Evolutionary conservation across 2,113 vertebrate species (phyloP), one percentile per base, ranked within the genome.

Genomic region (Lepisosteus oculatus): DNA sequence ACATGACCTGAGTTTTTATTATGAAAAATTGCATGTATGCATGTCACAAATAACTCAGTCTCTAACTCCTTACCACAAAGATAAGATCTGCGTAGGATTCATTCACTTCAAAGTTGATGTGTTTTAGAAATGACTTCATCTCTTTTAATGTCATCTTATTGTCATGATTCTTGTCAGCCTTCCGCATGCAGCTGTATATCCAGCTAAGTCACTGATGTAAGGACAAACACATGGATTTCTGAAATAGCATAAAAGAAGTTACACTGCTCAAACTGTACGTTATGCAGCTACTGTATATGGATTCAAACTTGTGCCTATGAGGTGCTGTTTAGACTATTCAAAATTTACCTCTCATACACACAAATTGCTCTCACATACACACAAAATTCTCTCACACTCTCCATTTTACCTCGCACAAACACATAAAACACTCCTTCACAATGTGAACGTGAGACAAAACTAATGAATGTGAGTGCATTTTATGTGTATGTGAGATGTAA

Each of bases 81-180:
- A 99, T 86, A 1, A 88, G 72, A 41, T 86, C 83, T 6, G 96
- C 96, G 0, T 99, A 97, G n/a, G 69, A 74, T 73, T 98, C 95
- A 0, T 91, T 86, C 0, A 96, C 89, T 61, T 96, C 89, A 2
- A 98, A 79, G 76, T 99, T 99, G 70, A 98, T 91, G 80, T 98
- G 89, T 65, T 90, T 89, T 82, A 99, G 82, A 79, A 99, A 99
- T 76, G 91, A 74, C 81, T 97, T 97, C 68, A 98, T 80, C 80
- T 99, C 97, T 76, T 98, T 97, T 75, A 98, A 90, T 68, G 79
- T 93, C 96, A 99, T 98, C 83, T 91, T 95, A 84, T 97, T 97
- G 90, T 99, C 97, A 1, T 87, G 85, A 71, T 99, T 96, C 77
- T 96, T 96, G 84, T 99, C 97, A 7, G 95, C 96, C 80, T 98